A percentile compares a stretch with the other conserved stretches of the same genome.
Evolutionary conservation across 1,140 invertebrate species (phyloP).

Genomic region (Carcinoscorpius rotundicauda): DNA sequence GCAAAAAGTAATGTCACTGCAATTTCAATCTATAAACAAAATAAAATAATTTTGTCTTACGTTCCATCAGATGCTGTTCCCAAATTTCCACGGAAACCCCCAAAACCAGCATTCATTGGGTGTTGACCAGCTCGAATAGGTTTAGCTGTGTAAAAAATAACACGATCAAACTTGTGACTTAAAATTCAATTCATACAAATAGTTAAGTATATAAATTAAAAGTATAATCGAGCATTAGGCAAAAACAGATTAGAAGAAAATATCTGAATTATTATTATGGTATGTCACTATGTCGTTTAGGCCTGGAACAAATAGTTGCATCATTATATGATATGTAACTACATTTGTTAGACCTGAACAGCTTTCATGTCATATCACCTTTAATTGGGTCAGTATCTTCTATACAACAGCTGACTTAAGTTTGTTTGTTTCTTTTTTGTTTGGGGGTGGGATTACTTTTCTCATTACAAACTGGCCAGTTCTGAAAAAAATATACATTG

Average conservation of each 20-base stretch:
- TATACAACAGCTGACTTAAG: no score
- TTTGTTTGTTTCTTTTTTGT: no score
- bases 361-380: no score
- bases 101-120: no score
- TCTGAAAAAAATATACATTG: not conserved
- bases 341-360: no score
- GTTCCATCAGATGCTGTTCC: no score
- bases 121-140: slow-evolving; percentile 26
- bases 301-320: not conserved
- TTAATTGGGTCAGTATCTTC: no score
- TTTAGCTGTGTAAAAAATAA: slow-evolving; percentile 18
- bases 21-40: no score
- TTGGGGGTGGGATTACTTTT: not conserved
- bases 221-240: not conserved
- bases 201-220: not conserved
- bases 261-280: not conserved
- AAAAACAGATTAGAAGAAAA: not conserved
- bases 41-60: no score
- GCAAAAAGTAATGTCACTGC: no score
- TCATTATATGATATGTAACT: not conserved
- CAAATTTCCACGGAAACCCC: no score
- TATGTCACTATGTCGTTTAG: not conserved
- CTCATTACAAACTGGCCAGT: not conserved
- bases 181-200: not conserved
- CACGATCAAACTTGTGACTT: not conserved